Evolutionary conservation across 2,888 invertebrate genomes (phyloP).

Genomic region (Brachycybe producta): DNA sequence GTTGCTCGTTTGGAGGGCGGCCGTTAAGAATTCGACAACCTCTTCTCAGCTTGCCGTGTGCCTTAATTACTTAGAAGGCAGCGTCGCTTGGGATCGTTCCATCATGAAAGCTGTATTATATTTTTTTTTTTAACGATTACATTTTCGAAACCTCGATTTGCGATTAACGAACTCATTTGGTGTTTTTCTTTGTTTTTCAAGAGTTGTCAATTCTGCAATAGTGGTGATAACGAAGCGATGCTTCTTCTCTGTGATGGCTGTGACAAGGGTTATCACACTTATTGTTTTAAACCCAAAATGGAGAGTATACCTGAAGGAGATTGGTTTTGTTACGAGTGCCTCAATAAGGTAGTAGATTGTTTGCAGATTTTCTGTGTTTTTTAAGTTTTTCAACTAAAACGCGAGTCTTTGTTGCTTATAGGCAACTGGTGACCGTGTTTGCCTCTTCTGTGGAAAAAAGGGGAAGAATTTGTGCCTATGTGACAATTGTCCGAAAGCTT

Average conservation of each 20-base stretch:
- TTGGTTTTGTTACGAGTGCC: conserved; percentile 94
- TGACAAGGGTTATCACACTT: conserved; percentile 96
- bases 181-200: conserved; percentile 34
- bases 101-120: conserved; percentile 95
- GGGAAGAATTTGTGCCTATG: conserved; percentile 66
- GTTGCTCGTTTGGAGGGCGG: conserved; percentile 64
- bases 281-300: conserved; percentile 95
- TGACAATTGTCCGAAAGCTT: conserved; percentile 78
- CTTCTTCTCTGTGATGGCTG: conserved; percentile 91
- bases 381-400: background rate
- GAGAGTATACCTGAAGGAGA: conserved; percentile 94
- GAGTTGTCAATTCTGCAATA: conserved; percentile 95
- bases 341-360: conserved; percentile 25
- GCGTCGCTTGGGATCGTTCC: conserved; percentile 97
- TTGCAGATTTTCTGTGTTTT: background rate
- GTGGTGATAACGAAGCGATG: conserved; percentile 91
- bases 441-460: conserved; percentile 80
- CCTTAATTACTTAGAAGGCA: conserved; percentile 73
- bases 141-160: background rate
- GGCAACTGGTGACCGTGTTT: conserved; percentile 80
- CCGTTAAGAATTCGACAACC: conserved; percentile 66
- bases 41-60: conserved; percentile 84
- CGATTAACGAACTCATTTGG: background rate
- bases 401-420: conserved; percentile 31
- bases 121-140: conserved; percentile 23